Evolutionary conservation across 2,888 invertebrate genomes (phyloP).

Genomic region (Keiferia lycopersicella): DNA sequence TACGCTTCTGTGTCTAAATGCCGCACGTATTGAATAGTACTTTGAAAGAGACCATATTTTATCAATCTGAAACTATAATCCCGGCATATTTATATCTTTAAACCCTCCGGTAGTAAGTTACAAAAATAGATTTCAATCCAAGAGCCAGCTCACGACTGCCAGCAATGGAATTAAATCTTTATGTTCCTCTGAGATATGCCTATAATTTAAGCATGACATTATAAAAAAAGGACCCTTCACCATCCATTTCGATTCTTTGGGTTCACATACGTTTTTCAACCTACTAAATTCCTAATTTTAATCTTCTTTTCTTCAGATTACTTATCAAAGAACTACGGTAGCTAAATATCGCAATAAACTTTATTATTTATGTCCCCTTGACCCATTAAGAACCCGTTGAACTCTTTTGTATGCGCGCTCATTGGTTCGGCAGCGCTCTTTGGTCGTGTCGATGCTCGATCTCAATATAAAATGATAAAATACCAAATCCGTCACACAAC

Average conservation of each 20-base stretch:
- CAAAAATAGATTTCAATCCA: slow-evolving; percentile 41
- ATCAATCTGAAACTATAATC: slow-evolving; percentile 45
- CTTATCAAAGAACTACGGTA: neutral
- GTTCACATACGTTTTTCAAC: neutral
- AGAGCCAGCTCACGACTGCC: slow-evolving; percentile 37
- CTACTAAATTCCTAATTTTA: neutral
- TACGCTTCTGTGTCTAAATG: slow-evolving; percentile 12
- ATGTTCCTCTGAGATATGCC: neutral
- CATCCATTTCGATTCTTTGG: slow-evolving; percentile 1
- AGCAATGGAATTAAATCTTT: slow-evolving; percentile 39
- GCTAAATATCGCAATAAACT: slow-evolving; percentile 17
- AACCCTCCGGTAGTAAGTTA: slow-evolving; percentile 38
- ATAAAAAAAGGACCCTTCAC: neutral
- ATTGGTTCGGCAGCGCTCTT: neutral
- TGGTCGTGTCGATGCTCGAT: slow-evolving; percentile 9
- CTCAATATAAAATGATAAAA: slow-evolving; percentile 39
- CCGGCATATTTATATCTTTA: slow-evolving; percentile 46
- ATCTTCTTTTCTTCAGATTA: neutral
- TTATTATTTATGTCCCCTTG: slow-evolving; percentile 1
- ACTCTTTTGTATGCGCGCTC: slow-evolving; percentile 53
- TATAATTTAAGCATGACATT: slow-evolving; percentile 2
- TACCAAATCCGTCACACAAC: slow-evolving; percentile 60
- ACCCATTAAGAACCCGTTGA: slow-evolving; percentile 48
- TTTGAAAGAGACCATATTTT: slow-evolving; percentile 45
- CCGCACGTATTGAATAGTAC: slow-evolving; percentile 27